Evolutionary conservation across 1,140 invertebrate species (phyloP), one percentile per base, ranked within the genome.

Genomic region (Plectrocnemia conspersa): DNA sequence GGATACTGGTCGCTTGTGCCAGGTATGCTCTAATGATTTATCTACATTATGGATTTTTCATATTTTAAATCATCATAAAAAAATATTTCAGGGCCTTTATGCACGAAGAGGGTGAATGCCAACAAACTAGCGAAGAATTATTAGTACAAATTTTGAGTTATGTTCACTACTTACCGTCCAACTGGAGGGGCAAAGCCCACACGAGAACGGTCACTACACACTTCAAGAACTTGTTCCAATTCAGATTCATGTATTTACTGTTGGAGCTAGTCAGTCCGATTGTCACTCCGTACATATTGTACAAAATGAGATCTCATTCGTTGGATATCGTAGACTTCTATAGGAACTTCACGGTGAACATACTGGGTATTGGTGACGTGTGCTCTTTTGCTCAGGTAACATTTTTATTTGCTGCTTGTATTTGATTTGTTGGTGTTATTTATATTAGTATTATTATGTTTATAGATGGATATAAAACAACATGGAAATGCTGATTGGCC

Each of bases 291-390:
- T 84, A 90, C 47, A 84, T 98, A 60, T 71, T 99, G 4, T 88
- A 91, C 64, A 80, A 80, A 40, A 74, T 98, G 55, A 79, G 91
- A 22, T 81, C 83, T 5, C 82, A 84, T 59, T 79, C 93, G 2
- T 73, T 91, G 13, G 89, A 97, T 60, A 88, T 98, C 52, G 91
- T 98, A 0, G 93, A 97, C 68, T 99, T 98, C 73, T 97, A 93
- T 66, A 79, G 92, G 5, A 94, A 95, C 65, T 98, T 97, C 67
- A 98, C 95, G 0, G 89, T 97, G 5, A 88, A 92, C 58, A 89
- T 98, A 0, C 82, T 88, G 1, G 95, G 94, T 0, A 93, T 98
- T 1, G 96, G 96, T 1, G 96, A 98, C 70, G 93, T 98, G 0
- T 99, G 96, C 68, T 94, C 93, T 9, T 98, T 98, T 74, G 93